Percentiles rank a stretch among this genome's conserved stretches.
Evolutionary conservation across 2,888 invertebrate genomes (phyloP).

Genomic region (Amiota mariae): DNA sequence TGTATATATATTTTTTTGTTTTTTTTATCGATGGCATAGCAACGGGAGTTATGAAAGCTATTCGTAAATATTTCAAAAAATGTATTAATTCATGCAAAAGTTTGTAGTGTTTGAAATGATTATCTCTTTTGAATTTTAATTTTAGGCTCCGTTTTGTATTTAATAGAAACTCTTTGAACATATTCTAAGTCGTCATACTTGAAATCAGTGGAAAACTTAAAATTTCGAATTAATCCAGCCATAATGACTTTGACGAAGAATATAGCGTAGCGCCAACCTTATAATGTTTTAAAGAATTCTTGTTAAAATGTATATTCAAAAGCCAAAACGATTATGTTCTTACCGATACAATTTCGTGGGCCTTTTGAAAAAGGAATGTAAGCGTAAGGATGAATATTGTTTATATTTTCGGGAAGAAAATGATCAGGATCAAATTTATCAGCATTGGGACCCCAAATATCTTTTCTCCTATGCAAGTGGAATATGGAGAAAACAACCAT

Average conservation of each 20-base stretch:
- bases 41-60: too few relatives aligned
- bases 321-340: neutral
- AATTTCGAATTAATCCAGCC: slow-evolving; percentile 43
- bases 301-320: neutral
- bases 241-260: slow-evolving; percentile 45
- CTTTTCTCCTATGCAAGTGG: slow-evolving; percentile 48
- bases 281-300: neutral
- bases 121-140: slow-evolving; percentile 11
- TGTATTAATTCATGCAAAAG: too few relatives aligned
- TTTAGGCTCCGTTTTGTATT: slow-evolving; percentile 1
- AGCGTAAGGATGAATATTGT: too few relatives aligned
- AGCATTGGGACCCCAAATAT: slow-evolving; percentile 57
- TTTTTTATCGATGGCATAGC: too few relatives aligned
- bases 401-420: slow-evolving; percentile 50
- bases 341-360: slow-evolving; percentile 57
- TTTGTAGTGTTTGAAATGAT: too few relatives aligned
- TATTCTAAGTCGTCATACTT: slow-evolving; percentile 5
- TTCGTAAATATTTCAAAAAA: too few relatives aligned
- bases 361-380: slow-evolving; percentile 63
- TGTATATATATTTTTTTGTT: too few relatives aligned
- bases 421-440: slow-evolving; percentile 53
- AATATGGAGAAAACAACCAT: slow-evolving; percentile 48
- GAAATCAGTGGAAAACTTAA: slow-evolving; percentile 10
- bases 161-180: neutral
- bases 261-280: slow-evolving; percentile 54